Conservation (phyloP, 2,113 vertebrate species). For the Monopterus albus region DNA sequence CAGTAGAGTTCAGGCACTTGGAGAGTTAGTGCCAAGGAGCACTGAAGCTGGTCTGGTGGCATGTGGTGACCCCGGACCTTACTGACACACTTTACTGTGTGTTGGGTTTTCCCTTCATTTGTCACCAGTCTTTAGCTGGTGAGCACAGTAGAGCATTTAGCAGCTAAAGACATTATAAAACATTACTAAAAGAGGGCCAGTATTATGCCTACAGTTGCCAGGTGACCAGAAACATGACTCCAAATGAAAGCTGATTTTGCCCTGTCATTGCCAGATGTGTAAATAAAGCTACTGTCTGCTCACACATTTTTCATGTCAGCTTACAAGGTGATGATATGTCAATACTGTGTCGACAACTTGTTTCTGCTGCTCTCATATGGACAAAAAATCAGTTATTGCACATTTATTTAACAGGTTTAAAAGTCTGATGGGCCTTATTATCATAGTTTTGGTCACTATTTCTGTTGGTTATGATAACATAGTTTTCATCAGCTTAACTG, state of each 20-base stretch:
- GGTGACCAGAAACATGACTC: not conserved
- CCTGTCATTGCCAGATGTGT: not conserved
- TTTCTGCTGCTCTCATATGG: not conserved
- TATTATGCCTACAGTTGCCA: too few relatives aligned
- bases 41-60: too few relatives aligned
- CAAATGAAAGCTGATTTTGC: not conserved
- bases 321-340: not conserved
- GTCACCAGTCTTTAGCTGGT: too few relatives aligned
- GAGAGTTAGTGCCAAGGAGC: too few relatives aligned
- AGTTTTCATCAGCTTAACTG: too few relatives aligned
- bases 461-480: too few relatives aligned
- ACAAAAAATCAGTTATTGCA: not conserved
- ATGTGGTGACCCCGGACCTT: too few relatives aligned
- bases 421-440: not conserved
- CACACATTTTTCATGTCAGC: not conserved
- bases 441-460: slow-evolving; percentile 8
- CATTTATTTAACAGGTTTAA: not conserved
- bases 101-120: too few relatives aligned
- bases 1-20: too few relatives aligned
- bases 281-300: not conserved
- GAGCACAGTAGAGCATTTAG: not conserved
- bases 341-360: not conserved
- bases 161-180: too few relatives aligned
- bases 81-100: too few relatives aligned
- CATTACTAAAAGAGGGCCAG: too few relatives aligned